phyloP scores from a whole-genome alignment of 2,888 invertebrate species.

The Cataglyphis rosenhaueri region DNA sequence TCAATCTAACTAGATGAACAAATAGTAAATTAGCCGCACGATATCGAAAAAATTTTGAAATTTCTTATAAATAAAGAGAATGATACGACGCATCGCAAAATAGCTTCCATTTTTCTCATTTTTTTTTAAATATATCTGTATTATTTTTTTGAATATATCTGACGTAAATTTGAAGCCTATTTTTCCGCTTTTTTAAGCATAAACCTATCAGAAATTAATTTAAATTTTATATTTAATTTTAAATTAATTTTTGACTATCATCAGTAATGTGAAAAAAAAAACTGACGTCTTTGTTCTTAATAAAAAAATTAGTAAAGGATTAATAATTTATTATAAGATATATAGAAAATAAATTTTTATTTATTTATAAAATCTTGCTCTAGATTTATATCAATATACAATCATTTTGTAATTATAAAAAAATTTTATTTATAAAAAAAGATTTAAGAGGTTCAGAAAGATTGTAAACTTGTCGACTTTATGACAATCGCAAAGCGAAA shows the following conservation, averaged over 20 bases:
- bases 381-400: too few species aligned
- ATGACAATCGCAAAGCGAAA: not conserved
- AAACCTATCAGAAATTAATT: not conserved
- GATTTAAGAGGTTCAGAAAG: not conserved
- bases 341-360: too few species aligned
- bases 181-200: not conserved
- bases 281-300: not conserved
- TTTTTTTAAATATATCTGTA: not conserved
- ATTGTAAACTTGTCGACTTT: not conserved
- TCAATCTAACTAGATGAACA: constrained; percentile 26
- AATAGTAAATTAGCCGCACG: not conserved
- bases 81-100: not conserved
- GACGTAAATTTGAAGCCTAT: not conserved
- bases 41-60: not conserved
- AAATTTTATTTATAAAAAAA: too few species aligned
- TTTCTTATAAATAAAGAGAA: not conserved
- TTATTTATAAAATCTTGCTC: too few species aligned
- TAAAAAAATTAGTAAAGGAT: not conserved
- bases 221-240: too few species aligned
- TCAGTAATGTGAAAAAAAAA: not conserved
- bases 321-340: not conserved
- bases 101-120: not conserved
- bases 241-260: too few species aligned
- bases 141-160: not conserved
- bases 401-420: too few species aligned